These are phyloP conservation scores for Hololepta plana DNA, from an alignment of 2,888 invertebrate species.

Conservation along the genomic window DNA sequence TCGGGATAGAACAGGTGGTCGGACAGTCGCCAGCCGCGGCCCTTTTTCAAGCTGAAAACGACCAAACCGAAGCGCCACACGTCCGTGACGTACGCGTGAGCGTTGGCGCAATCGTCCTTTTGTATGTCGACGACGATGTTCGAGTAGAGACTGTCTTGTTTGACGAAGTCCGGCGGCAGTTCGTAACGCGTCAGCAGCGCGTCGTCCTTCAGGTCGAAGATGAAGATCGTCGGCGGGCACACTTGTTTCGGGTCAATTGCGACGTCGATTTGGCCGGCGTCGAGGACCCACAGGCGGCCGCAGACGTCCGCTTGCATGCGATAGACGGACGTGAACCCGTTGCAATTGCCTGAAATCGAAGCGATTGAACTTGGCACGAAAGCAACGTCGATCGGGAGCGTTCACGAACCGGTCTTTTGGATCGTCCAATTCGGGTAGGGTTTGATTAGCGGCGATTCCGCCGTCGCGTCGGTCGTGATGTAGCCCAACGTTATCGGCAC, in stretches of 20 bases:
- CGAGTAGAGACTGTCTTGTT: constrained; percentile 39
- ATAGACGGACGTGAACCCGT: constrained; percentile 58
- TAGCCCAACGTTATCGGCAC: constrained; percentile 44
- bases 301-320: constrained; percentile 56
- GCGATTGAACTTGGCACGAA: constrained; percentile 5
- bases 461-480: constrained; percentile 37
- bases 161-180: constrained; percentile 44
- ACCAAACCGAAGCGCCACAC: constrained; percentile 41
- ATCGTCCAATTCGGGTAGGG: constrained; percentile 64
- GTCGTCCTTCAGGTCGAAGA: constrained; percentile 40
- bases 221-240: constrained; percentile 15
- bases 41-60: constrained; percentile 31
- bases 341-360: constrained; percentile 34
- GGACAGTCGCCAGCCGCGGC: constrained; percentile 44
- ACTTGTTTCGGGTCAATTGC: constrained; percentile 46
- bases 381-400: no score
- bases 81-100: constrained; percentile 48
- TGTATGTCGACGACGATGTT: constrained; percentile 17
- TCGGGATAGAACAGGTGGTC: constrained; percentile 55
- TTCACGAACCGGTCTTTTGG: constrained; percentile 41
- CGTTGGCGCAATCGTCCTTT: constrained; percentile 37
- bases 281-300: constrained; percentile 59
- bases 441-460: constrained; percentile 37
- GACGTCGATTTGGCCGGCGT: constrained; percentile 59
- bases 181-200: constrained; percentile 34